phyloP scores from a whole-genome alignment of 92 coral and sea anemone species.

The Ricordea florida region DNA sequence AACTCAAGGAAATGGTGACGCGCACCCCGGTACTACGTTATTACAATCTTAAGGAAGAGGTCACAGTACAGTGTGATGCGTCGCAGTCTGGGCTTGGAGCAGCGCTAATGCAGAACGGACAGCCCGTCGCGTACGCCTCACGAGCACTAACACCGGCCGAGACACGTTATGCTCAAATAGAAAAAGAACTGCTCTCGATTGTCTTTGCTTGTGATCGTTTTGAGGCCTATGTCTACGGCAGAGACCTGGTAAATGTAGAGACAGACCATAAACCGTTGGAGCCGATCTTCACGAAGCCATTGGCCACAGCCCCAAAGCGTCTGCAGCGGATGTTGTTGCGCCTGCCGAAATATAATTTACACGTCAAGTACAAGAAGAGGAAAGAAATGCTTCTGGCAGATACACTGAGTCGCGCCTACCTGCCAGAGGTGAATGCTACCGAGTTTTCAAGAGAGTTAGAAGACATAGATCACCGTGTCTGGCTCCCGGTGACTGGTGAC shows the following conservation, averaged over 20 bases:
- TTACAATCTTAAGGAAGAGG: constrained; percentile 37
- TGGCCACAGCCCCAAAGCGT: constrained; percentile 50
- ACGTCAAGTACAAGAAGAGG: too few species aligned
- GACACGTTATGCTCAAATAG: constrained; percentile 47
- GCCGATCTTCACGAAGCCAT: constrained; percentile 52
- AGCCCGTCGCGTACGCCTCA: constrained; percentile 55
- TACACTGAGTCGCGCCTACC: too few species aligned
- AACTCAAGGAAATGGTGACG: constrained; percentile 50
- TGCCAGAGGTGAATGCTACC: too few species aligned
- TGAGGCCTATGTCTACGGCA: constrained; percentile 51
- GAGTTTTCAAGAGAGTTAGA: too few species aligned
- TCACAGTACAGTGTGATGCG: constrained; percentile 61
- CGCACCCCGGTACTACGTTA: constrained; percentile 46
- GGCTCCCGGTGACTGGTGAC: too few species aligned
- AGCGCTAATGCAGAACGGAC: constrained; percentile 52
- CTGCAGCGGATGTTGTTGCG: too few species aligned
- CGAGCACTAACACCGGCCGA: constrained; percentile 50
- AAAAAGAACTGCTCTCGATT: constrained; percentile 57
- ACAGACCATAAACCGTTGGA: constrained; percentile 53
- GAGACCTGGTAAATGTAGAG: constrained; percentile 33
- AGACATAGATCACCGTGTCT: too few species aligned
- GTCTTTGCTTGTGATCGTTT: constrained; percentile 41
- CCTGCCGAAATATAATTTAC: too few species aligned
- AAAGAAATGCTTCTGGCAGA: too few species aligned
- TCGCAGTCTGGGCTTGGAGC: constrained; percentile 58